These are phyloP conservation scores for Dasypolia templi DNA, from an alignment of 2,888 invertebrate genomes.

Conservation along the genomic window DNA sequence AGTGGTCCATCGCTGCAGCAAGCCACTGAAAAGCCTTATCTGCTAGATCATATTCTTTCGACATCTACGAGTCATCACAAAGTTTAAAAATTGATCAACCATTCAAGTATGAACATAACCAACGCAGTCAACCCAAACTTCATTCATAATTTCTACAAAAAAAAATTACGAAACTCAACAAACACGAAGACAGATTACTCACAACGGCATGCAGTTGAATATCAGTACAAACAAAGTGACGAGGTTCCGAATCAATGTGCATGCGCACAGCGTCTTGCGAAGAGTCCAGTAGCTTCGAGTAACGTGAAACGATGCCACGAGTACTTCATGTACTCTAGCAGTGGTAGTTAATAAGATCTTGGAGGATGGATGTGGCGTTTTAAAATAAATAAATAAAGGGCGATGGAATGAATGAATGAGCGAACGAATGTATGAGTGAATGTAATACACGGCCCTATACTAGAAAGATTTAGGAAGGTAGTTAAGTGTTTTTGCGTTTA, in stretches of 20 bases:
- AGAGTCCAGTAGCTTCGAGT: constrained; percentile 40
- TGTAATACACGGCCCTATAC: no score
- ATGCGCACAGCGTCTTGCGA: constrained; percentile 17
- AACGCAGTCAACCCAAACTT: neutral
- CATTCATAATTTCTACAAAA: constrained; percentile 21
- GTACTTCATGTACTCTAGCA: no score
- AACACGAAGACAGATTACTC: constrained; percentile 27
- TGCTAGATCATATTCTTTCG: neutral
- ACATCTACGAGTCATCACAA: neutral
- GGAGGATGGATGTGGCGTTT: no score
- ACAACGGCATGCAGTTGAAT: constrained; percentile 25
- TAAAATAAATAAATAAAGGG: no score
- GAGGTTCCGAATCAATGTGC: constrained; percentile 29
- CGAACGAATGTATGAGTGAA: no score
- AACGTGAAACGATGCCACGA: constrained; percentile 52
- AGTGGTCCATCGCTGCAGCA: neutral
- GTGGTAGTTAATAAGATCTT: no score
- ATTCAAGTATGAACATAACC: neutral
- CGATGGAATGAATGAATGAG: no score
- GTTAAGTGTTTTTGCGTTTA: no score
- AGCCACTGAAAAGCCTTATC: neutral
- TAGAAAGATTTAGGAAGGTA: no score
- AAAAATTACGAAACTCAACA: constrained; percentile 3
- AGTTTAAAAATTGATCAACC: neutral
- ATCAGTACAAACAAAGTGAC: constrained; percentile 59